phyloP scores from a whole-genome alignment of 2,113 vertebrate species.

The Chlamydotis undulata region DNA sequence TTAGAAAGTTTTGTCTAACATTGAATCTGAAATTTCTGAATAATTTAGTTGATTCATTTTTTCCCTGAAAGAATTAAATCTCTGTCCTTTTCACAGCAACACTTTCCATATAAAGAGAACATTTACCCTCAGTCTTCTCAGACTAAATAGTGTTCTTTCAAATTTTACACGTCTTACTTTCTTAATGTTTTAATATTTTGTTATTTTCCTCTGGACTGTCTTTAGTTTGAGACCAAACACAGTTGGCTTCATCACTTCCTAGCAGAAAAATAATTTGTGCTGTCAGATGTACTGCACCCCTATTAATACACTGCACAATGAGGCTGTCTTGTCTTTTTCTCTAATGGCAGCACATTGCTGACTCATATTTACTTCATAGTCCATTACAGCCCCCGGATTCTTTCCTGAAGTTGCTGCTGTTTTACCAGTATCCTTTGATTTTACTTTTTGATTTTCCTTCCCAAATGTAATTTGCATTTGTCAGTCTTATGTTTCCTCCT shows the following conservation, averaged over 20 bases:
- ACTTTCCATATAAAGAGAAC: not conserved
- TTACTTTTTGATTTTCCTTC: not conserved
- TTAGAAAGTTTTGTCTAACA: not conserved
- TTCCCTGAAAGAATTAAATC: not conserved
- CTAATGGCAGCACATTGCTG: not conserved
- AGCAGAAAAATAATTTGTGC: not conserved
- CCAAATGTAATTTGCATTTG: not conserved
- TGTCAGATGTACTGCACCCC: not conserved
- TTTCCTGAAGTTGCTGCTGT: not conserved
- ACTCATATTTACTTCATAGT: slow-evolving; percentile 28
- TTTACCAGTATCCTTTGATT: not conserved
- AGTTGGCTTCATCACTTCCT: not conserved
- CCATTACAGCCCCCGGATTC: slow-evolving; percentile 4
- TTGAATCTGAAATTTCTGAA: not conserved
- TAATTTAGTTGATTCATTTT: not conserved
- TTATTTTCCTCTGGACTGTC: not conserved
- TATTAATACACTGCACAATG: not conserved
- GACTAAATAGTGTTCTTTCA: not conserved
- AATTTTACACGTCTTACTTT: not conserved
- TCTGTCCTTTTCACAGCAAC: not conserved
- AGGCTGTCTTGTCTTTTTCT: not conserved
- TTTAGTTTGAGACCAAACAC: not conserved
- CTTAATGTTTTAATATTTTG: not conserved
- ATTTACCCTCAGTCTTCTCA: not conserved
- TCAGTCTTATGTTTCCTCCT: not conserved